Evolutionary conservation across 2,888 invertebrate genomes (phyloP).

Genomic region (Spodoptera picta): DNA sequence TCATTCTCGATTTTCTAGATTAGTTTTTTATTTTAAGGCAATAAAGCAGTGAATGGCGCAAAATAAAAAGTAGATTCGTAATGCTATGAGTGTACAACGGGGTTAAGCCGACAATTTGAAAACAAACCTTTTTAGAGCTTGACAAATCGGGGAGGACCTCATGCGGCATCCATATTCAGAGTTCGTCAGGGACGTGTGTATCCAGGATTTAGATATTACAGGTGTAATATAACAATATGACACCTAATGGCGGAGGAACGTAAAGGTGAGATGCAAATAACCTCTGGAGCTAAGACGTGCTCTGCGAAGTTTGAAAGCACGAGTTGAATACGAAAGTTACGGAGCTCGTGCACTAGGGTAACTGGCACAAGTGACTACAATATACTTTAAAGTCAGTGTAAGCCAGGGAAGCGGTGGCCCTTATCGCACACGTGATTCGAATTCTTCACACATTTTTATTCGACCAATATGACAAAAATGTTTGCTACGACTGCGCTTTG

Average conservation of each 20-base stretch:
- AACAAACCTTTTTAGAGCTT: constrained; percentile 5
- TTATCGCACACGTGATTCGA: constrained; percentile 81
- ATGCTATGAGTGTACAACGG: background rate
- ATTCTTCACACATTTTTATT: constrained; percentile 74
- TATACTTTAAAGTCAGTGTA: constrained; percentile 79
- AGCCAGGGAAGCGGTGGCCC: constrained; percentile 77
- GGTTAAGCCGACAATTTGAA: constrained; percentile 1
- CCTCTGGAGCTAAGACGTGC: constrained; percentile 77
- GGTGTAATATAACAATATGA: constrained; percentile 75
- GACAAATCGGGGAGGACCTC: background rate
- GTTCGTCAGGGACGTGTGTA: constrained; percentile 43
- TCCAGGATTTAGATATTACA: constrained; percentile 51
- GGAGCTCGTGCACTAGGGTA: constrained; percentile 65
- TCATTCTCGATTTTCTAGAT: no score
- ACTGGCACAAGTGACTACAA: constrained; percentile 75
- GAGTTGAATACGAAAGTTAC: constrained; percentile 77
- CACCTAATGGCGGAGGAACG: constrained; percentile 74
- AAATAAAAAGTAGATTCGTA: no score
- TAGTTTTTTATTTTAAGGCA: no score
- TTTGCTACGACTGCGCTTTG: constrained; percentile 77
- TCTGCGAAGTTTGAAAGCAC: constrained; percentile 73
- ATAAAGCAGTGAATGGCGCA: no score
- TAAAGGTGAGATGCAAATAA: constrained; percentile 83
- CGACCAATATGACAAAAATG: constrained; percentile 81
- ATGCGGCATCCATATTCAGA: constrained; percentile 32